Percentiles rank a stretch among this genome's conserved stretches.
phyloP scores from a whole-genome alignment of 37 sponge, comb jelly and placozoan species.

The Halisarca cf. caerulea region DNA sequence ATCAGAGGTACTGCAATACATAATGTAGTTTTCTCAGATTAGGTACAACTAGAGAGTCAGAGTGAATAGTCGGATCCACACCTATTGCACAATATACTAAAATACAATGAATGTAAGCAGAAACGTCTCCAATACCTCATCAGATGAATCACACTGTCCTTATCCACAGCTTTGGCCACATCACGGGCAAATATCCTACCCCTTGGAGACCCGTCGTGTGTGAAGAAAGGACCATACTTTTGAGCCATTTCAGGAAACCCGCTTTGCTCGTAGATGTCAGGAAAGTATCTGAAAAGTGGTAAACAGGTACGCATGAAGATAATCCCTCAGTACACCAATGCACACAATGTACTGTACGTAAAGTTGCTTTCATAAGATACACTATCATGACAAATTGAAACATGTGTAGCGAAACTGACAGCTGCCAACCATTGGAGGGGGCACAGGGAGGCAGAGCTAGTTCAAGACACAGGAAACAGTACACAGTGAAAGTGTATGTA shows the following conservation, averaged over 20 bases:
- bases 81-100: too few species aligned
- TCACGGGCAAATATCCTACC: conserved; percentile 88
- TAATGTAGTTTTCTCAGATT: too few species aligned
- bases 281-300: conserved; percentile 48
- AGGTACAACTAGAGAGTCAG: too few species aligned
- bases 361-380: too few species aligned
- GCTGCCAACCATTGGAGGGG: too few species aligned
- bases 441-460: too few species aligned
- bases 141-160: conserved; percentile 70
- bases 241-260: conserved; percentile 64
- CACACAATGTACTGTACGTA: not conserved
- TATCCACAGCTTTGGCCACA: conserved; percentile 70
- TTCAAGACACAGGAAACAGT: too few species aligned
- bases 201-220: conserved; percentile 74
- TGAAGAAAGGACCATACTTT: conserved; percentile 90
- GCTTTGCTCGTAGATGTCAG: conserved; percentile 69
- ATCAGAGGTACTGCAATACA: too few species aligned
- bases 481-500: too few species aligned
- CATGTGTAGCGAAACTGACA: not conserved
- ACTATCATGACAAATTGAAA: not conserved
- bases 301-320: too few species aligned
- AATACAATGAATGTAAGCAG: conserved; percentile 9
- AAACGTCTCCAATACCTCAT: conserved; percentile 78
- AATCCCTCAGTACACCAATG: not conserved
- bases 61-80: too few species aligned